phyloP scores from a whole-genome alignment of 2,888 invertebrate species.

The Plusia festucae region DNA sequence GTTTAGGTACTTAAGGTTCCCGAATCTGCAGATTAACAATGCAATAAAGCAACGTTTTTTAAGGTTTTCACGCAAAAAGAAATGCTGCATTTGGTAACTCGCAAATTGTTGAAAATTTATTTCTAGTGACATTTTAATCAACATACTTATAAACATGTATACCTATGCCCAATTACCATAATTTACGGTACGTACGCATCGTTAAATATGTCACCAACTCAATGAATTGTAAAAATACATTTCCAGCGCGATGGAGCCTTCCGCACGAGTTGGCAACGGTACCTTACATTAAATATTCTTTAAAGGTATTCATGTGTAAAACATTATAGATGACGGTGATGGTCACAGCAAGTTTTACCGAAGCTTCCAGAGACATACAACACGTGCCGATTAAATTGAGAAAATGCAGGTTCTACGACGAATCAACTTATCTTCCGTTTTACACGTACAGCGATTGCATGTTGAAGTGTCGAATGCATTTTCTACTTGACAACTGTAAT shows the following conservation, averaged over 20 bases:
- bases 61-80: too few relatives aligned
- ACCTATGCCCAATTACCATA: background rate
- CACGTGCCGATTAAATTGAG: conserved; percentile 80
- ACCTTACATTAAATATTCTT: conserved; percentile 30
- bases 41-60: too few relatives aligned
- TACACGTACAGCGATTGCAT: conserved; percentile 90
- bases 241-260: conserved; percentile 32
- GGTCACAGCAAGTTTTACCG: conserved; percentile 81
- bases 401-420: conserved; percentile 89
- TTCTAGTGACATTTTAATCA: too few relatives aligned
- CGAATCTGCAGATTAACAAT: too few relatives aligned
- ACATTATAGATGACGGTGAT: conserved; percentile 78
- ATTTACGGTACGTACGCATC: conserved; percentile 1
- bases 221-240: conserved; percentile 47
- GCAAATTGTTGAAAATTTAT: too few relatives aligned
- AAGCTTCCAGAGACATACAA: conserved; percentile 83
- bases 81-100: too few relatives aligned
- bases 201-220: conserved; percentile 26
- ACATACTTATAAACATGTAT: too few relatives aligned
- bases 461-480: conserved; percentile 88
- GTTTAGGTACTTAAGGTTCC: background rate
- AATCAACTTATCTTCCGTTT: conserved; percentile 80
- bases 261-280: conserved; percentile 35
- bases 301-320: conserved; percentile 42
- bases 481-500: conserved; percentile 85